Conservation (phyloP, 2,113 vertebrate genomes). For the Podocnemis expansa region DNA sequence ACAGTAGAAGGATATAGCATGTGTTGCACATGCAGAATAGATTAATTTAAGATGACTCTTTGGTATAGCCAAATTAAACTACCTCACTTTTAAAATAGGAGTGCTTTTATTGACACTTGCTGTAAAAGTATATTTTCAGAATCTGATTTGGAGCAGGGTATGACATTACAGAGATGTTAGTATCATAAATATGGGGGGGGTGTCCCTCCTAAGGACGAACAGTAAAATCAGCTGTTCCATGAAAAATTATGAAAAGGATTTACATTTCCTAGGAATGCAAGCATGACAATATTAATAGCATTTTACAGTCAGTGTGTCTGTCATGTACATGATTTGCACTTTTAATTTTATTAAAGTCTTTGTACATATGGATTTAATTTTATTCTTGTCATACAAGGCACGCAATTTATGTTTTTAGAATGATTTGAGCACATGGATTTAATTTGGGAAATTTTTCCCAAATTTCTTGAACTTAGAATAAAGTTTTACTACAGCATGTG, state of each 20-base stretch:
- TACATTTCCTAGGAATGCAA: neutral
- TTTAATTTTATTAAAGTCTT: constrained; percentile 42
- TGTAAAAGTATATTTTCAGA: neutral
- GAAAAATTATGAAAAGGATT: neutral
- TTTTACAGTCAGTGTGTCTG: constrained; percentile 48
- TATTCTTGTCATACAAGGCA: constrained; percentile 13
- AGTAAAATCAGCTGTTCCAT: neutral
- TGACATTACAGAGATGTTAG: neutral
- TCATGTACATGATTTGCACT: constrained; percentile 60
- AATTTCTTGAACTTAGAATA: constrained; percentile 16
- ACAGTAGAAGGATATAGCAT: neutral
- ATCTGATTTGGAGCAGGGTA: neutral
- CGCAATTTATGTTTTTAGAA: constrained; percentile 9
- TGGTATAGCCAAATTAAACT: neutral
- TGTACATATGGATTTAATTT: constrained; percentile 58
- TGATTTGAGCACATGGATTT: constrained; percentile 53
- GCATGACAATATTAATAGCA: neutral
- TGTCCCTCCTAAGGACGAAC: neutral
- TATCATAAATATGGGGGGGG: neutral
- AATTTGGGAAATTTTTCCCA: constrained; percentile 47
- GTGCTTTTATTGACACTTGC: neutral
- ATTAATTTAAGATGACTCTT: neutral
- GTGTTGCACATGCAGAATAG: neutral
- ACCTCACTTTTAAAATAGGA: neutral
- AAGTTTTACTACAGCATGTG: constrained; percentile 2